Evolutionary conservation across 2,888 invertebrate genomes (phyloP), one percentile per base, ranked within the genome.

Genomic region (Cheilosia variabilis): DNA sequence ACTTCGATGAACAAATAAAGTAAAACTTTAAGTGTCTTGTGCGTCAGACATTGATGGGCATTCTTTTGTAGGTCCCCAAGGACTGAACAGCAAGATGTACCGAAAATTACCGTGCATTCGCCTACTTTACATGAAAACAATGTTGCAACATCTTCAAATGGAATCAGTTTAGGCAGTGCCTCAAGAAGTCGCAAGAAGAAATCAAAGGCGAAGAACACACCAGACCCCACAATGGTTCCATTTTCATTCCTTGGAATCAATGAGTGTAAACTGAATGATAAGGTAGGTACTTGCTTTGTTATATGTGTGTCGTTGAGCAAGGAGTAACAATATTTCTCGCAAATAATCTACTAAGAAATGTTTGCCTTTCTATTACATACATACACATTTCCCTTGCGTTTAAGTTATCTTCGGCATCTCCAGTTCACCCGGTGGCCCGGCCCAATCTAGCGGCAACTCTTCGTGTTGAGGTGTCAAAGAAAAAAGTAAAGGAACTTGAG

Each of bases 391-490:
- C 34, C 17, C 10, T 37, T 22, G 7, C 31, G 4, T 22, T 55
- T 63, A 4, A 89, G 89, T 31, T 80, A 13, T 58, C 87, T n/a
- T 87, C 88, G 7, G 89, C 90, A 17, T 90, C 91, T 0, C 92
- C 92, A 0, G 83, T 92, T 17, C 91, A 92, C 88, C 92, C 92
- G 0, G 92, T 91, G 1, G 91, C 92, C 0, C 88, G 92, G 1
- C 92, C 92, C 0, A 92, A 92, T 82, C 88, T 92, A 13, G 92
- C 92, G 15, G 92, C 92, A n/a, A 92, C 91, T 2, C 87, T 92
- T 4, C 89, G 92, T 2, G 91, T 89, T 2, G 90, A 92, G 86
- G 90, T 91, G 27, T 89, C 91, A 0, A 89, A 90, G 58, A 90
- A 91, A 68, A 92, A 92, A 87, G 87, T 91, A 0, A 88, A 89